Evolutionary conservation across 2,888 invertebrate species (phyloP), one percentile per base, ranked within the genome.

Genomic region (Melanotus villosus): DNA sequence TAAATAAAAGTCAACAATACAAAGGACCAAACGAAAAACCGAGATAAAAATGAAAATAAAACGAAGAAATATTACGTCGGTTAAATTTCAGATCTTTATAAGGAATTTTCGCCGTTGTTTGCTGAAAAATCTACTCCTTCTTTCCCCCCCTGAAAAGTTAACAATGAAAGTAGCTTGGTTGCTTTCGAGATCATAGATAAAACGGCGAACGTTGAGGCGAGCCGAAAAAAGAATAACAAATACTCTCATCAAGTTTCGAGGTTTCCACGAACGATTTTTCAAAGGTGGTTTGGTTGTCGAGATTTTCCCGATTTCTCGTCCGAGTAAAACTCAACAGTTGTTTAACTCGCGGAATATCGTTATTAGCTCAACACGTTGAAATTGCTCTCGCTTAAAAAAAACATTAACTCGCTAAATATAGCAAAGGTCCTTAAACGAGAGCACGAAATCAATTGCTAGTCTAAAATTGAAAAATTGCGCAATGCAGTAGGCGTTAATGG

Each of bases 181-280:
- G 16, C 41, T 16, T 41, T 2, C 34, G 12, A 34, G 41, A 41
- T 41, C 41, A 14, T 41, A 41, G 41, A 41, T 41, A 41, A 41
- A n/a, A 34, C 4, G n/a, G 34, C 34, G 34, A 34, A 41, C 41
- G 41, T 16, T 16, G 41, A n/a, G n/a, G 41, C 18, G 23, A 47
- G 21, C n/a, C 21, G 10, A 18, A 47, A 19, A 43, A 18, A 18
- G 47, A 47, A 47, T 47, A 47, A 47, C 47, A 47, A 47, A 41
- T 47, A 14, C 23, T 23, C 47, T 21, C 23, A 47, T 47, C 47
- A 47, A 23, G 23, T 18, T 47, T 21, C 23, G 47, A 19, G 47
- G 47, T 47, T 47, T 47, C 23, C 23, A 23, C 43, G 43, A 43
- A 16, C 47, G 10, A 47, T 45, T 45, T 45, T 45, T 45, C 45